Evolutionary conservation across 2,888 invertebrate species (phyloP), one percentile per base, ranked within the genome.

Genomic region (Abscondita cerata): DNA sequence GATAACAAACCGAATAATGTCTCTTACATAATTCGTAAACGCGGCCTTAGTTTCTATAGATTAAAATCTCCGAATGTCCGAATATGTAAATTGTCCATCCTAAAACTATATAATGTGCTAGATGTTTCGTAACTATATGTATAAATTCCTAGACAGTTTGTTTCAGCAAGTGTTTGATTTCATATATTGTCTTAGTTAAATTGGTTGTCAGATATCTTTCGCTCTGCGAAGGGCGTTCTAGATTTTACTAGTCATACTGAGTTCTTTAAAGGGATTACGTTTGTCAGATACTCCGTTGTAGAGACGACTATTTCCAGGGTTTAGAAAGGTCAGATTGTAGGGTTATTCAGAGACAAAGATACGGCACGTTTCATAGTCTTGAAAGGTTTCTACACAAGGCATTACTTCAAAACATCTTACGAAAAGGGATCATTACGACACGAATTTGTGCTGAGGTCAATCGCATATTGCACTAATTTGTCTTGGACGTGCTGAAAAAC

Each of bases 401-500:
- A 47, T 31, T 50, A 40, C 40, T 46, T 52, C 40, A 52, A 52
- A 44, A n/a, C n/a, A 48, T 55, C 55, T 34, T 38, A 48, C 40
- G 56, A 40, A 25, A 44, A 58, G 44, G 50, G 58, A 52, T 46
- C 46, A 58, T 58, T 58, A 58, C 15, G 51, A 19, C 36, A 51
- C 34, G 51, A 40, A 33, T 44, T 51, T 52, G 58, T 69, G 41
- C 3, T n/a, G 67, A 65, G 72, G 72, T 73, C 73, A 71, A 72
- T 71, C 71, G 69, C 70, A 73, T 72, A 62, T 64, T 68, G 69
- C 65, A 65, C 66, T 70, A 72, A 72, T 72, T 71, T 69, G 69
- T 71, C 73, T 71, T 73, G 73, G 72, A 71, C 73, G 70, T 73
- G 68, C 69, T 69, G 70, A 68, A 64, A 64, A 65, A 70, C 71